phyloP scores from a whole-genome alignment of 2,113 vertebrate genomes.

The Physeter macrocephalus region DNA sequence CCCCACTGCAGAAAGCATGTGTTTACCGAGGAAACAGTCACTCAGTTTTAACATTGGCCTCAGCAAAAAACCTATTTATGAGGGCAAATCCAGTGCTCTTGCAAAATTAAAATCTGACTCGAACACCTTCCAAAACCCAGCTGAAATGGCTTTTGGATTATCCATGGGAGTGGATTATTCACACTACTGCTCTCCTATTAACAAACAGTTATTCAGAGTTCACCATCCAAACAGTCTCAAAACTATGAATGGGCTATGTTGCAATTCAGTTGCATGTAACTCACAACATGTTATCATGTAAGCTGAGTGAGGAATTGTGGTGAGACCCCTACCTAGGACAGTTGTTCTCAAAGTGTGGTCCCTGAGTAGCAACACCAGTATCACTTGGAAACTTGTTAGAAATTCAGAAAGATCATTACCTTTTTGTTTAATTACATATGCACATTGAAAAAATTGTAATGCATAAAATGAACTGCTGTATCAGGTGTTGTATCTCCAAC shows the following conservation, averaged over 20 bases:
- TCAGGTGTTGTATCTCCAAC: neutral
- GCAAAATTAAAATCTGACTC: slow-evolving; percentile 50
- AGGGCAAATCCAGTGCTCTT: slow-evolving; percentile 40
- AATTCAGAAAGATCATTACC: neutral
- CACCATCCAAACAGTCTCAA: neutral
- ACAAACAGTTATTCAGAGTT: neutral
- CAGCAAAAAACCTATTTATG: slow-evolving; percentile 51
- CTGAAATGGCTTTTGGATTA: slow-evolving; percentile 59
- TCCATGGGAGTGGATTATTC: slow-evolving; percentile 48
- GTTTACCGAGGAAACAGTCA: neutral
- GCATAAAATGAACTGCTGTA: neutral
- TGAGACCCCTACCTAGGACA: neutral
- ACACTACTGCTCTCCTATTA: slow-evolving; percentile 43
- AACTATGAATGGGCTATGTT: neutral
- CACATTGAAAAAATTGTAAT: neutral
- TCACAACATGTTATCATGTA: neutral
- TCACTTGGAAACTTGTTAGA: neutral
- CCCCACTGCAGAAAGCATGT: neutral
- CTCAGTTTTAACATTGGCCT: slow-evolving; percentile 31
- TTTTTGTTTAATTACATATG: neutral
- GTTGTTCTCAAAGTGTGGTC: neutral
- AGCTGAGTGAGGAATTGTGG: neutral
- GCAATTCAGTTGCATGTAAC: neutral
- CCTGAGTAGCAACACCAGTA: neutral
- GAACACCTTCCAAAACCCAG: slow-evolving; percentile 51